A percentile compares a stretch with the other conserved stretches of the same genome.
These are phyloP conservation scores for Bryconaethiops microstoma DNA, from an alignment of 2,797 vertebrate species.

Conservation along the genomic window DNA sequence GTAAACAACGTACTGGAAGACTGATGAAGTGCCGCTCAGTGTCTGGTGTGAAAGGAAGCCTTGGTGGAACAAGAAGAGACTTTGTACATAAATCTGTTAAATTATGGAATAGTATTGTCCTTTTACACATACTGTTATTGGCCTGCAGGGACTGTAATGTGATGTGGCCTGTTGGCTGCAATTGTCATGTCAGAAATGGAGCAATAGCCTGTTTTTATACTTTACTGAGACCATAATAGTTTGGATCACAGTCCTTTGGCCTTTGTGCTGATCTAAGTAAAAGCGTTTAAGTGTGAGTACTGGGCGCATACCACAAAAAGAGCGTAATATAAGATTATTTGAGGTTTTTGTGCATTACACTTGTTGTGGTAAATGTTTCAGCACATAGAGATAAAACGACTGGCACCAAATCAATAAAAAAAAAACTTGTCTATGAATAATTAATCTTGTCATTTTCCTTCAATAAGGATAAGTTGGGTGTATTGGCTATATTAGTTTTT, in stretches of 20 bases:
- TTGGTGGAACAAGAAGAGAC: not conserved
- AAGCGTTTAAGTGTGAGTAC: not conserved
- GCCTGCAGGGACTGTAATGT: not conserved
- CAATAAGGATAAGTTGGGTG: too few relatives aligned
- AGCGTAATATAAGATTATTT: too few relatives aligned
- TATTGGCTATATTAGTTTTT: too few relatives aligned
- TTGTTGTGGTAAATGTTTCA: too few relatives aligned
- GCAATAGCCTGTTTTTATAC: not conserved
- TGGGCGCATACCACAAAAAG: too few relatives aligned
- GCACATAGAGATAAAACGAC: too few relatives aligned
- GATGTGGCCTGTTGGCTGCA: not conserved
- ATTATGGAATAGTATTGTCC: constrained; percentile 3
- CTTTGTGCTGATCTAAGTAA: not conserved
- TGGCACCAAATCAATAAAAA: too few relatives aligned
- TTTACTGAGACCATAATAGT: not conserved
- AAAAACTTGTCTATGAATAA: too few relatives aligned
- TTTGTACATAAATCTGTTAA: not conserved
- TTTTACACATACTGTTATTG: not conserved
- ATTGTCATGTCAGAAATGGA: not conserved
- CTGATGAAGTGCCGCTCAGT: not conserved
- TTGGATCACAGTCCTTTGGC: not conserved
- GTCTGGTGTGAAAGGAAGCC: not conserved
- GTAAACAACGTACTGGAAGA: not conserved
- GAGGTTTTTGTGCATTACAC: too few relatives aligned
- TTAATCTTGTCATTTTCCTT: too few relatives aligned